These are phyloP conservation scores for Brachyalestes nurse DNA, from an alignment of 2,797 vertebrate species.

Conservation along the genomic window DNA sequence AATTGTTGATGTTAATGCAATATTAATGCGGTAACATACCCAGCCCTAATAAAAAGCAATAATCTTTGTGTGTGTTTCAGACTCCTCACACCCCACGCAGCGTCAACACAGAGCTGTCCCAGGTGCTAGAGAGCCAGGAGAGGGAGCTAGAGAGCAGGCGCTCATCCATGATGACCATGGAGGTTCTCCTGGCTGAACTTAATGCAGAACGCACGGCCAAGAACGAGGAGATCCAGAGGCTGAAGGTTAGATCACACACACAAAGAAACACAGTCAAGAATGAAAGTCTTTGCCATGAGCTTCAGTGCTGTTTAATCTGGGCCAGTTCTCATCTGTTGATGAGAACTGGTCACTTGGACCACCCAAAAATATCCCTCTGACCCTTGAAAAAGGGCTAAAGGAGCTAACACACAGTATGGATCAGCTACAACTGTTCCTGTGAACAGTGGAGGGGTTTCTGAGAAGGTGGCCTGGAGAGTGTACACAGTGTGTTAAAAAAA, in stretches of 20 bases:
- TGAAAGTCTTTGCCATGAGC: too few relatives aligned
- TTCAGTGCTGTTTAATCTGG: too few relatives aligned
- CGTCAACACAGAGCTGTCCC: conserved; percentile 80
- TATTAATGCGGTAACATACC: too few relatives aligned
- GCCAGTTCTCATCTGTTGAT: too few relatives aligned
- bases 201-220: conserved; percentile 87
- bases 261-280: too few relatives aligned
- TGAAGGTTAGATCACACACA: conserved; percentile 79
- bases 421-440: too few relatives aligned
- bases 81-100: conserved; percentile 85
- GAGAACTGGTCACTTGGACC: too few relatives aligned
- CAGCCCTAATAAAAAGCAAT: too few relatives aligned
- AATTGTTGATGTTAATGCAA: too few relatives aligned
- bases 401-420: too few relatives aligned
- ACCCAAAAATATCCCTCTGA: too few relatives aligned
- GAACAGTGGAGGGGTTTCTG: not conserved
- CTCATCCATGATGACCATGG: conserved; percentile 86
- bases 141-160: conserved; percentile 86
- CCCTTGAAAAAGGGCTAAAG: too few relatives aligned
- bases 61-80: conserved; percentile 57
- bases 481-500: not conserved
- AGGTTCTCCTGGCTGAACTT: conserved; percentile 86
- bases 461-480: not conserved
- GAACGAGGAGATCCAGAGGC: conserved; percentile 89
- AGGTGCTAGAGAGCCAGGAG: conserved; percentile 86